Evolutionary conservation across 2,113 vertebrate species (phyloP).

Genomic region (Casuarius casuarius): DNA sequence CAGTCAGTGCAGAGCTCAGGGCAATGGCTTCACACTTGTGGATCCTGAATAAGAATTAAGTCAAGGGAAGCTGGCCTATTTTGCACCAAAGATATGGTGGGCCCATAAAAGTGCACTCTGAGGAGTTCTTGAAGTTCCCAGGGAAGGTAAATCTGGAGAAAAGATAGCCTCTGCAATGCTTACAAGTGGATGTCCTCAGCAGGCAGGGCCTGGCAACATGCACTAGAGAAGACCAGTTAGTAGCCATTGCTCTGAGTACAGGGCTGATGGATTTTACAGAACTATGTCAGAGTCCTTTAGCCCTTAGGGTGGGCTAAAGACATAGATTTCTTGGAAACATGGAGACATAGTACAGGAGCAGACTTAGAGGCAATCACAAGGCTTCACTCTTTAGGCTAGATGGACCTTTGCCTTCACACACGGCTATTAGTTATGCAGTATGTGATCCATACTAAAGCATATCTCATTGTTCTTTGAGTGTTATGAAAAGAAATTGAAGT

Average conservation of each 20-base stretch:
- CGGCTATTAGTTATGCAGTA: background rate
- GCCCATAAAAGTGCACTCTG: background rate
- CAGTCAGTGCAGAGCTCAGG: background rate
- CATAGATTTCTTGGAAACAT: background rate
- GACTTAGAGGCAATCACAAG: background rate
- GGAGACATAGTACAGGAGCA: background rate
- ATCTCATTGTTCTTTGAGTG: background rate
- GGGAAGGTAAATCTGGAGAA: background rate
- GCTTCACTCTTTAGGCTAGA: background rate
- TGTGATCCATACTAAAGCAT: background rate
- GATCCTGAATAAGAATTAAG: background rate
- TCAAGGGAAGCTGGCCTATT: background rate
- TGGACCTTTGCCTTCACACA: background rate
- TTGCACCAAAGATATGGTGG: background rate
- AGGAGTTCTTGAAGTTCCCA: background rate
- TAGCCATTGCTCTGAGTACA: background rate
- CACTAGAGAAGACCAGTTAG: background rate
- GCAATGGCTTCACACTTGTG: fast-evolving
- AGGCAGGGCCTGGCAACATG: background rate
- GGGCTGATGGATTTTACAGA: background rate
- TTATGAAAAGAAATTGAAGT: background rate
- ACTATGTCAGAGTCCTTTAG: background rate
- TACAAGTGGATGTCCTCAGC: background rate
- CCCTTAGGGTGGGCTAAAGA: background rate
- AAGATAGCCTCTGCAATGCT: background rate